Conservation (phyloP, 2,888 invertebrate genomes). For the Plagodis dolabraria region DNA sequence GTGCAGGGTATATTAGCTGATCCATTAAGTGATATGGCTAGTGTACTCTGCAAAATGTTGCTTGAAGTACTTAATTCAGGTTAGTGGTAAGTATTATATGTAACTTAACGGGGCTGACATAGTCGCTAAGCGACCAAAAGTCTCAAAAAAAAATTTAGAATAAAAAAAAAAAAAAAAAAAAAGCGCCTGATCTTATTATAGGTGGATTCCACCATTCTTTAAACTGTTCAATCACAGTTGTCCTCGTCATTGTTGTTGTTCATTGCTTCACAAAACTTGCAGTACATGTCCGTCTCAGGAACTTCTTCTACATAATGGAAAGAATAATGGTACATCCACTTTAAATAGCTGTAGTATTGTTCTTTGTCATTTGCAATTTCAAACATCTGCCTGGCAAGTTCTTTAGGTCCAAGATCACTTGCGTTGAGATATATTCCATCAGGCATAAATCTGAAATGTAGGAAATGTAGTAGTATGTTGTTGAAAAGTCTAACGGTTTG, state of each 20-base stretch:
- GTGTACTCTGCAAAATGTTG: too few species aligned
- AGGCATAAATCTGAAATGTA: constrained; percentile 50
- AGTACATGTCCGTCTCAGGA: constrained; percentile 46
- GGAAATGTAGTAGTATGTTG: too few species aligned
- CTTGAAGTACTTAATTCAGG: too few species aligned
- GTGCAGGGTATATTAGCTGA: too few species aligned
- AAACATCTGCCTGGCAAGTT: constrained; percentile 42
- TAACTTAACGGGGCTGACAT: too few species aligned
- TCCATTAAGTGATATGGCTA: too few species aligned
- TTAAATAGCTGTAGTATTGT: constrained; percentile 44
- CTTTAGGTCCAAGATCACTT: constrained; percentile 30
- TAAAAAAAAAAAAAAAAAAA: too few species aligned
- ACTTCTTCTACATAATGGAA: constrained; percentile 38
- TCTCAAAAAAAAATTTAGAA: too few species aligned
- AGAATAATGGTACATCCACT: constrained; percentile 49
- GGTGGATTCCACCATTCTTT: constrained; percentile 43
- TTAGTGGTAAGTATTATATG: too few species aligned
- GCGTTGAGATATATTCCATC: constrained; percentile 48
- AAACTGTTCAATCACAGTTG: constrained; percentile 32
- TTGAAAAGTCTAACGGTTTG: too few species aligned
- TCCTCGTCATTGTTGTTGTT: constrained; percentile 34
- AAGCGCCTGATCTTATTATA: constrained; percentile 17
- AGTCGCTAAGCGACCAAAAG: too few species aligned
- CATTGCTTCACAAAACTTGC: constrained; percentile 44
- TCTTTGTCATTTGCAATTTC: constrained; percentile 40